A percentile compares a stretch with the other conserved stretches of the same genome.
Evolutionary conservation across 1,140 invertebrate genomes (phyloP).

Genomic region (Rhopalosiphum padi): DNA sequence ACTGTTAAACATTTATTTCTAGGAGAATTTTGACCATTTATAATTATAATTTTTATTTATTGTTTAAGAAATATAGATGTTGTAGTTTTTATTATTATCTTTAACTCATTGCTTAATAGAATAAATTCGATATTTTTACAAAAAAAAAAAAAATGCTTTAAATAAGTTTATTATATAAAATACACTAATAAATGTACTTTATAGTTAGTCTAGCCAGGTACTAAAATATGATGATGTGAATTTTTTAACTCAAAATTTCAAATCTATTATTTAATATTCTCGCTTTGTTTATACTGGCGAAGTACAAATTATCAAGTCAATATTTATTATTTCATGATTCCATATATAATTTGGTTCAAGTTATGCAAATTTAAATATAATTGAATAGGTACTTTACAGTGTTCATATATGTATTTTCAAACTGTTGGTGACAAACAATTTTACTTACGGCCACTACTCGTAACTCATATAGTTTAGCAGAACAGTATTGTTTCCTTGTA

Average conservation of each 20-base stretch:
- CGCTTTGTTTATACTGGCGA: neutral
- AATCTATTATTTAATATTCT: neutral
- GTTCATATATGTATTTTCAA: neutral
- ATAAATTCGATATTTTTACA: no score
- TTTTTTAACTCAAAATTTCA: neutral
- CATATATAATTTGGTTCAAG: neutral
- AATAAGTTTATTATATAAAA: no score
- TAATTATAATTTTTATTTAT: neutral
- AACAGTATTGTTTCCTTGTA: neutral
- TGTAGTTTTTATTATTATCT: neutral
- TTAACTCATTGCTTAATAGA: no score
- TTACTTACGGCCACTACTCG: neutral
- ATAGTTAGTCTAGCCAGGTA: no score
- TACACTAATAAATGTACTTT: no score
- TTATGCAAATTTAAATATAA: neutral
- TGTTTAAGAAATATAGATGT: neutral
- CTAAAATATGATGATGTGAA: no score
- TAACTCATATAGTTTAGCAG: neutral
- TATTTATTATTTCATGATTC: neutral
- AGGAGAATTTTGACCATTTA: neutral
- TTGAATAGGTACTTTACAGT: neutral
- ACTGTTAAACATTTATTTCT: no score
- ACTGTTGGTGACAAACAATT: neutral
- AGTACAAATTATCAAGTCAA: neutral
- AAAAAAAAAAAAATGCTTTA: neutral